Conservation (phyloP, 2,797 vertebrate species). For the Sparus aurata region DNA sequence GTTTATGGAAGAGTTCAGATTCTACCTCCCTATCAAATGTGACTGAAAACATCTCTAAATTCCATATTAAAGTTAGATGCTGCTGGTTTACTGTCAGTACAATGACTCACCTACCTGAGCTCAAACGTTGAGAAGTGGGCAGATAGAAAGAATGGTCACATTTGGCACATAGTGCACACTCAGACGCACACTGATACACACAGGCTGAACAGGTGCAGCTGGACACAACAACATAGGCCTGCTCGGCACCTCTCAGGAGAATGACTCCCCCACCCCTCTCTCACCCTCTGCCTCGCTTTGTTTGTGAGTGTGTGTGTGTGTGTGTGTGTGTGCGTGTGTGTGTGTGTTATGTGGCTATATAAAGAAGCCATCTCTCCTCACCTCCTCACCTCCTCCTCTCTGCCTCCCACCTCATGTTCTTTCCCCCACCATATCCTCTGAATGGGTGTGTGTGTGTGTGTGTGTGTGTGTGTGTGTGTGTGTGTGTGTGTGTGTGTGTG, state of each 20-base stretch:
- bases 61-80: neutral
- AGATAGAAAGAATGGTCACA: conserved; percentile 39
- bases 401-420: conserved; percentile 53
- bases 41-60: neutral
- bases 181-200: conserved; percentile 48
- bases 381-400: conserved; percentile 50
- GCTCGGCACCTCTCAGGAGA: conserved; percentile 62
- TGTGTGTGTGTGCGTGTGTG: conserved; percentile 31
- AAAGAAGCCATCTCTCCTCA: conserved; percentile 66
- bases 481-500: conserved; percentile 36
- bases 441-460: conserved; percentile 26
- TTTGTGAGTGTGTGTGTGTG: conserved; percentile 28
- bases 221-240: conserved; percentile 73
- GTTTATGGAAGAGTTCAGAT: neutral
- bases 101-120: conserved; percentile 15
- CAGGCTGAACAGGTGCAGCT: conserved; percentile 78
- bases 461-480: conserved; percentile 35
- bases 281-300: conserved; percentile 41
- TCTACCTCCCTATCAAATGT: neutral
- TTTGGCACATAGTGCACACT: conserved; percentile 47
- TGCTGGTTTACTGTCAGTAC: conserved; percentile 7
- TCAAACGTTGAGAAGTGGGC: conserved; percentile 28
- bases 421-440: conserved; percentile 23
- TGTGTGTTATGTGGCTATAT: conserved; percentile 59
- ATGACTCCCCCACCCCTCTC: conserved; percentile 42